Evolutionary conservation across 2,113 vertebrate genomes (phyloP).

Genomic region (Melanerpes aurifrons): DNA sequence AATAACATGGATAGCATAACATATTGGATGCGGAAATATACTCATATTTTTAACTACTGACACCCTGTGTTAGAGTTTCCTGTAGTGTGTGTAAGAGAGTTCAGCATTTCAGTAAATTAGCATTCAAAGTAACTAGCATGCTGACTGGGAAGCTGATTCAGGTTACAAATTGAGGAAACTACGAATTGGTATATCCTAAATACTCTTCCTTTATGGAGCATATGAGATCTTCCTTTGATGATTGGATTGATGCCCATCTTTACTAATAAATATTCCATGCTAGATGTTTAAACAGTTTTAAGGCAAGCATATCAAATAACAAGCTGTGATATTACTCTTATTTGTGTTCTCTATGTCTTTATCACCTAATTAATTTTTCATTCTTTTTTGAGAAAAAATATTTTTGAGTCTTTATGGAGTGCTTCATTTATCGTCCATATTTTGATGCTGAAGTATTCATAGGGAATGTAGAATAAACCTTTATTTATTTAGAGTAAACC

Average conservation of each 20-base stretch:
- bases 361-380: background rate
- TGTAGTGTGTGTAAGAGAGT: background rate
- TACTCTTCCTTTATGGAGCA: background rate
- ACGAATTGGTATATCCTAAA: background rate
- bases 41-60: background rate
- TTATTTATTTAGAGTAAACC: no score
- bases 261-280: background rate
- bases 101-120: background rate
- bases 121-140: background rate
- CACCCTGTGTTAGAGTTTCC: rapidly evolving
- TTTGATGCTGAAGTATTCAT: background rate
- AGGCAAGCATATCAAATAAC: background rate
- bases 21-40: background rate
- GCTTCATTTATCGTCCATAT: background rate
- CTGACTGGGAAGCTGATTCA: background rate
- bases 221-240: background rate
- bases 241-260: background rate
- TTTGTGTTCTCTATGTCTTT: background rate
- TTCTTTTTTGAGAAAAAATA: background rate
- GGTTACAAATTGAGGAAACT: background rate
- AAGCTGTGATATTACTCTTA: background rate
- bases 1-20: background rate
- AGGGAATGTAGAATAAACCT: background rate
- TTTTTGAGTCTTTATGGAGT: background rate
- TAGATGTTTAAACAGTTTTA: background rate